These are phyloP conservation scores for Neotoxoptera formosana DNA, from an alignment of 1,140 invertebrate genomes.

Conservation along the genomic window DNA sequence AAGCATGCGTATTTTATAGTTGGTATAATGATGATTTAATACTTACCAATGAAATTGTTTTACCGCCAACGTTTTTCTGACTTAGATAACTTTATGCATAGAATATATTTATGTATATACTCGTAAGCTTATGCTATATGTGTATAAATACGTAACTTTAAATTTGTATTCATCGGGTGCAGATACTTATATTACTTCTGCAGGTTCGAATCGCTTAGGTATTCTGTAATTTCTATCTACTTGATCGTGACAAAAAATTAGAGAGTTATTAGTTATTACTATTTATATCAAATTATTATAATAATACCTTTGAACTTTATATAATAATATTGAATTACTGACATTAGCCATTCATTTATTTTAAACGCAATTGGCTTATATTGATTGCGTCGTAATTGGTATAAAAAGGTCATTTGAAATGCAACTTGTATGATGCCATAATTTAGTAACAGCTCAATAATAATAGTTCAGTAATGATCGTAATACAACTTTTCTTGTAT, in stretches of 20 bases:
- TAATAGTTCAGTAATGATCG: not conserved
- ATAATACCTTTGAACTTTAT: not conserved
- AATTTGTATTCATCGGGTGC: not conserved
- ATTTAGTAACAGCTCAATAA: not conserved
- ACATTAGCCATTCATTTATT: constrained; percentile 16
- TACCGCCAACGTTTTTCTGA: not conserved
- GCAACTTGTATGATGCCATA: not conserved
- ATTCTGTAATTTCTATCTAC: not conserved
- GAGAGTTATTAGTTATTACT: not conserved
- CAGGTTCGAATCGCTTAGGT: not conserved
- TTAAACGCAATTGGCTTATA: not conserved
- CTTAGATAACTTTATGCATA: not conserved
- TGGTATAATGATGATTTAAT: not conserved
- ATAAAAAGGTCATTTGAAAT: constrained; percentile 2
- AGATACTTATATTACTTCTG: not conserved
- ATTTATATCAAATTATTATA: constrained; percentile 2
- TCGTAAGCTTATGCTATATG: not conserved
- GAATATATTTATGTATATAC: too few relatives aligned
- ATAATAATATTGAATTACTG: not conserved
- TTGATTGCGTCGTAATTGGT: not conserved
- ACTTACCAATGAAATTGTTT: not conserved
- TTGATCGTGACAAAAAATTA: not conserved
- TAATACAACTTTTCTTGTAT: not conserved
- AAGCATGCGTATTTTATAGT: not conserved
- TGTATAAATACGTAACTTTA: not conserved